These are phyloP conservation scores for Nycticryphes semicollaris DNA, from an alignment of 2,113 vertebrate species.

Conservation along the genomic window DNA sequence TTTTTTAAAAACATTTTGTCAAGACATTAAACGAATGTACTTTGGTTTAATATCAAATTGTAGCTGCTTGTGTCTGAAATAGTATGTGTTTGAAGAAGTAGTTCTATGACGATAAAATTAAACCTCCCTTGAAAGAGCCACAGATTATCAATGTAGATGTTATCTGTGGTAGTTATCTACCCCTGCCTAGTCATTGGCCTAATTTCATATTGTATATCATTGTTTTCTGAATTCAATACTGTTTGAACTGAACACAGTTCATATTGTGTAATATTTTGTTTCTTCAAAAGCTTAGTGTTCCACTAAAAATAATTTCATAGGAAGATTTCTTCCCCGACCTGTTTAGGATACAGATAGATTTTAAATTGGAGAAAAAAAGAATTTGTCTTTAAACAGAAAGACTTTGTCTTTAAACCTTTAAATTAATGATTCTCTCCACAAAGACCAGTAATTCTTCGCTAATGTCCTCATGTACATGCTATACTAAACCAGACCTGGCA, in stretches of 20 bases:
- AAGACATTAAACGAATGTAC: not conserved
- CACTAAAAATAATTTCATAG: not conserved
- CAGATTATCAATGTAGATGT: not conserved
- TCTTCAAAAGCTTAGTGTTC: not conserved
- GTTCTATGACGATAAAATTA: not conserved
- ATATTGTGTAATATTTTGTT: not conserved
- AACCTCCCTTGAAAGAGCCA: not conserved
- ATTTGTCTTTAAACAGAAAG: not conserved
- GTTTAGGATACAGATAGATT: not conserved
- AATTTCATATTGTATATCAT: not conserved
- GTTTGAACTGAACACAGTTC: not conserved
- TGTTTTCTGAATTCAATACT: not conserved
- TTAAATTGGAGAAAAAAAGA: not conserved
- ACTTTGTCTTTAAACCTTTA: not conserved
- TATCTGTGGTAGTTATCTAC: not conserved
- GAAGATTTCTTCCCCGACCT: not conserved
- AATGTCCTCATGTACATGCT: not conserved
- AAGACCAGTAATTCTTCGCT: slow-evolving; percentile 1
- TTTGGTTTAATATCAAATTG: not conserved
- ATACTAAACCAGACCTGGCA: not conserved
- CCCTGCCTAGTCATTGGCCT: not conserved
- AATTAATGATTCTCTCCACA: not conserved
- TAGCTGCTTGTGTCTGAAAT: not conserved
- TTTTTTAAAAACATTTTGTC: not conserved
- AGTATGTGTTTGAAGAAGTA: not conserved